A percentile compares a stretch with the other conserved stretches of the same genome.
phyloP scores from a whole-genome alignment of 2,113 vertebrate genomes.

The Pardalotus punctatus region DNA sequence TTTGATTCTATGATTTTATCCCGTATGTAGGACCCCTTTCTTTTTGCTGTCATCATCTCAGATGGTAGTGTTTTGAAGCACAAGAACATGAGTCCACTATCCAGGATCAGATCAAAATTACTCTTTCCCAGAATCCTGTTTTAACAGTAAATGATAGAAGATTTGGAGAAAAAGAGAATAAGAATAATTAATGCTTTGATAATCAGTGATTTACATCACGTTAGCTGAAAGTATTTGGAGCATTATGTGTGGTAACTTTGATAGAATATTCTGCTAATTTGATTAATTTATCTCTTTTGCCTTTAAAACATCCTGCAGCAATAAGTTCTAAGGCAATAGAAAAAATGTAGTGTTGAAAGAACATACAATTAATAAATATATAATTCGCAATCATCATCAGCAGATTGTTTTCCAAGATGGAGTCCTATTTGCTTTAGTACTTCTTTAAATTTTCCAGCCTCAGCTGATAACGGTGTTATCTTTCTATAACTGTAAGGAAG shows the following conservation, averaged over 20 bases:
- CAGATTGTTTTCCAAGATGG: not conserved
- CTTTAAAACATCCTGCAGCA: not conserved
- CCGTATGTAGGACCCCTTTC: not conserved
- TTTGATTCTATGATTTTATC: not conserved
- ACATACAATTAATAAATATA: fast-evolving
- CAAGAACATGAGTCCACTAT: not conserved
- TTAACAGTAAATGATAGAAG: not conserved
- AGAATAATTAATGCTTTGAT: not conserved
- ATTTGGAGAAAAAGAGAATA: not conserved
- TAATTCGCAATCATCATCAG: not conserved
- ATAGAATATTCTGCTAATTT: not conserved
- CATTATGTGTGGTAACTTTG: not conserved
- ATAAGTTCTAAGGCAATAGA: not conserved
- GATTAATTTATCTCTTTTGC: not conserved
- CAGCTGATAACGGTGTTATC: not conserved
- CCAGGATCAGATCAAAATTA: not conserved
- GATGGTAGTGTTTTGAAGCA: not conserved
- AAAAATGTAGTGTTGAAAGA: not conserved
- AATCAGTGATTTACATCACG: not conserved
- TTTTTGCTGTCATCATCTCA: not conserved
- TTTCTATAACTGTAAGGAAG: not conserved
- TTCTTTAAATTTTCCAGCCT: not conserved
- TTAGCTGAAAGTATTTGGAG: not conserved
- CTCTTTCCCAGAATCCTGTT: not conserved
- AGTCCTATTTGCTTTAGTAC: not conserved